Conservation (phyloP, 2,888 invertebrate species). For the Empis livida region DNA sequence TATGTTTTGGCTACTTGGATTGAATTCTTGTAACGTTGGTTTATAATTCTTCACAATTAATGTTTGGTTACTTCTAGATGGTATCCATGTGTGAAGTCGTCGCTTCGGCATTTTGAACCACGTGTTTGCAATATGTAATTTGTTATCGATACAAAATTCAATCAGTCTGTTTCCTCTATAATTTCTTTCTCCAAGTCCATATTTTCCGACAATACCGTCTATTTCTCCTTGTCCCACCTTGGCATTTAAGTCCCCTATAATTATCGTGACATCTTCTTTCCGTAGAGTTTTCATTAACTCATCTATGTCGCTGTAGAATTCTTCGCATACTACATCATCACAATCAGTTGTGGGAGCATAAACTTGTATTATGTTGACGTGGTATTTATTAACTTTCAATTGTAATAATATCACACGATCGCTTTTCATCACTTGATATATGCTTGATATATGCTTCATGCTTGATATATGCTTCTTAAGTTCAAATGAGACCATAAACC, state of each 20-base stretch:
- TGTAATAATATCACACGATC: background rate
- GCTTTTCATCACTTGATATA: background rate
- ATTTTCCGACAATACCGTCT: background rate
- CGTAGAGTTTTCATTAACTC: background rate
- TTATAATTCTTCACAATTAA: background rate
- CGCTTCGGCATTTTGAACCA: background rate
- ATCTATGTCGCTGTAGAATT: background rate
- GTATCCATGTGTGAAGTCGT: background rate
- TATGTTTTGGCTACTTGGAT: background rate
- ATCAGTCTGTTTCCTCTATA: background rate
- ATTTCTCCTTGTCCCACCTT: background rate
- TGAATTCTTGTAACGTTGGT: background rate
- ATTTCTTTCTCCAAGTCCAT: background rate
- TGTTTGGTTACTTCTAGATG: background rate
- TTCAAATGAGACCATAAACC: background rate
- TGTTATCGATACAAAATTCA: background rate
- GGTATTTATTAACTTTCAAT: background rate
- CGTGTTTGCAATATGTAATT: background rate
- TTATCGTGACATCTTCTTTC: background rate
- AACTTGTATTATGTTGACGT: background rate
- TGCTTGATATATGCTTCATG: too few species aligned
- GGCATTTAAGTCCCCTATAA: background rate
- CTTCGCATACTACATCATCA: background rate
- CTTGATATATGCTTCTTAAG: background rate
- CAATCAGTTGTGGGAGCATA: background rate